These are phyloP conservation scores for Motacilla alba DNA, from an alignment of 2,113 vertebrate genomes.

Conservation along the genomic window DNA sequence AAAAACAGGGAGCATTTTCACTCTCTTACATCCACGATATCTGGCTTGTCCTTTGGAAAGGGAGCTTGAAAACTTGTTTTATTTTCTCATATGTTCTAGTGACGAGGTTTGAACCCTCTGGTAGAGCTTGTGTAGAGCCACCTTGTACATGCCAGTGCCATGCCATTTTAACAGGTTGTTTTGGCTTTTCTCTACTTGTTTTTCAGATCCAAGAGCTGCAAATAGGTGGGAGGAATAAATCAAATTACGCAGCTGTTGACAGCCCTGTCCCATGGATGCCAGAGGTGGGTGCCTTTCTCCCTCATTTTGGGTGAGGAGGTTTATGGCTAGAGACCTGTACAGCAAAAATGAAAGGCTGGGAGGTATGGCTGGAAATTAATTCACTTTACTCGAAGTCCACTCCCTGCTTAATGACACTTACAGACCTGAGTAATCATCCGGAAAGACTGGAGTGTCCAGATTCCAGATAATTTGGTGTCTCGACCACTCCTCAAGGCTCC, in stretches of 20 bases:
- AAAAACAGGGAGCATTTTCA: not conserved
- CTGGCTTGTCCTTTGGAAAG: not conserved
- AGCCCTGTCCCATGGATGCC: conserved; percentile 13
- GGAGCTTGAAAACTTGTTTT: not conserved
- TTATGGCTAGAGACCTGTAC: not conserved
- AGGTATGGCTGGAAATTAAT: not conserved
- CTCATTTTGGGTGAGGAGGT: not conserved
- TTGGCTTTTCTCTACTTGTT: not conserved
- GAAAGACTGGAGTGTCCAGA: conserved; percentile 13
- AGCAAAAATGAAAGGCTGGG: not conserved
- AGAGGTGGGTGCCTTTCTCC: conserved; percentile 45
- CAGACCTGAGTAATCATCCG: not conserved
- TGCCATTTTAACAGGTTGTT: not conserved
- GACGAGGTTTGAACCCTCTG: not conserved
- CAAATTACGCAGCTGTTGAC: not conserved
- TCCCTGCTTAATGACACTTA: not conserved
- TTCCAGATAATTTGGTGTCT: not conserved
- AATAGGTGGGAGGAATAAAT: conserved; percentile 1
- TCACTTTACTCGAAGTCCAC: not conserved
- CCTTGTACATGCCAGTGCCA: not conserved
- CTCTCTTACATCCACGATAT: not conserved
- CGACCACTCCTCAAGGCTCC: not conserved
- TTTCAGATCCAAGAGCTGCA: conserved; percentile 33
- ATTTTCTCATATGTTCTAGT: not conserved
- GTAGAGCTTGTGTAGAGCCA: not conserved